phyloP scores from a whole-genome alignment of 2,113 vertebrate species.

The Melospiza georgiana region DNA sequence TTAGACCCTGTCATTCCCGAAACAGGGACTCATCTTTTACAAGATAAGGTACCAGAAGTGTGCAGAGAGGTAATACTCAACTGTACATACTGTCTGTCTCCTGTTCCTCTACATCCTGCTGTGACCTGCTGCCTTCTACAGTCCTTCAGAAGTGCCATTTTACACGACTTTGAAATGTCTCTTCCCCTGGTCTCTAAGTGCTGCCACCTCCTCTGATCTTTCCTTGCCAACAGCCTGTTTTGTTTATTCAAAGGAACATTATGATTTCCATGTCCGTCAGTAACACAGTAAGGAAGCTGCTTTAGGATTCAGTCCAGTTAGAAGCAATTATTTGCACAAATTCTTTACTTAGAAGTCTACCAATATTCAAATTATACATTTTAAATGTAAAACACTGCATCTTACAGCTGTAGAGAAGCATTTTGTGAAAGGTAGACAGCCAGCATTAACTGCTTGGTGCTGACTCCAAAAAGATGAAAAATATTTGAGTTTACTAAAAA shows the following conservation, averaged over 20 bases:
- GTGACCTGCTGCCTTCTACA: background rate
- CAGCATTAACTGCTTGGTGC: background rate
- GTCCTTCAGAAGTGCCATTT: background rate
- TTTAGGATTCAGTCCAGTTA: background rate
- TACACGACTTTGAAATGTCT: background rate
- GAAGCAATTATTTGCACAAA: background rate
- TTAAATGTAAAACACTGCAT: background rate
- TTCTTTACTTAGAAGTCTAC: background rate
- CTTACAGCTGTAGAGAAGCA: background rate
- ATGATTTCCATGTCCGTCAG: background rate
- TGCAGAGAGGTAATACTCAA: background rate
- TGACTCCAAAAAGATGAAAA: background rate
- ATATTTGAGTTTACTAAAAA: background rate
- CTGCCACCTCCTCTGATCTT: background rate
- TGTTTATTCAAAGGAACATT: background rate
- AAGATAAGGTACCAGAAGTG: background rate
- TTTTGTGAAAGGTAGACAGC: background rate
- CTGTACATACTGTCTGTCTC: background rate
- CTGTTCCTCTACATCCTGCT: background rate
- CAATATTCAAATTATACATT: background rate
- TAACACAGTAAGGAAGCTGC: background rate
- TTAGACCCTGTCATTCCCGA: background rate
- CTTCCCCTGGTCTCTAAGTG: background rate
- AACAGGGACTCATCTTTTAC: background rate
- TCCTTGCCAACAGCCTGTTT: background rate